Base-by-base conservation (phyloP, 2,113 vertebrate genomes). In the Sinocyclocheilus grahami region DNA sequence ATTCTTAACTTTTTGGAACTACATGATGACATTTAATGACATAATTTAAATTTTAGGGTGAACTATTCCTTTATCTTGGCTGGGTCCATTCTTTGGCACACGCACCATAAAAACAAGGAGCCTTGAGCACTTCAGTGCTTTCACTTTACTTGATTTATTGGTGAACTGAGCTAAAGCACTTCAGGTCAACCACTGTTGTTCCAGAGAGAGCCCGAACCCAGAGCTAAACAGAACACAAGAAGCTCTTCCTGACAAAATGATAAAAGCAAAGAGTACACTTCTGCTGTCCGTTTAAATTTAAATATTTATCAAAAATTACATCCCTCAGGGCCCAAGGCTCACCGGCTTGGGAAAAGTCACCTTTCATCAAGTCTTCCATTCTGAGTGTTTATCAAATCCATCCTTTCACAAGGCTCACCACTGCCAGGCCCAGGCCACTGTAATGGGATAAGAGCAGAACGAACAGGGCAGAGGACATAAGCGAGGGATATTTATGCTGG, bases 341-440 rank as follows among this genome's bases (percentile, higher is more conserved):
- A 22, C 33, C 72, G 63, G 69, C 42, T 72, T 83, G 42, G 60
- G 77, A 78, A 33, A 60, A 58, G 81, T 88, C 84, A 88, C 80
- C 80, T 84, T 86, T 88, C 62, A 63, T 86, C 75, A 75, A 46
- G 42, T n/a, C 4, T 46, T 65, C 16, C 27, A n/a, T 88, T 88
- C 30, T 78, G 74, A 88, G 72, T 82, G 79, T 65, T 85, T 83
- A 83, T 83, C 53, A 83, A 75, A 72, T 82, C 65, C 75, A 27
- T 60, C 27, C 5, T 37, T 37, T 24, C 30, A 20, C 53, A 51
- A 58, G 67, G 74, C 48, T 46, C 22, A 63, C 10, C 46, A 27
- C 80, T 13, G 7, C 42, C 51, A 69, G 72, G 18, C 42, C 76
- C 16, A 2, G 39, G 20, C 86, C 8, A 13, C 22, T 81, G 39